Conservation (phyloP, 2,888 invertebrate genomes). For the Timandra comae region DNA sequence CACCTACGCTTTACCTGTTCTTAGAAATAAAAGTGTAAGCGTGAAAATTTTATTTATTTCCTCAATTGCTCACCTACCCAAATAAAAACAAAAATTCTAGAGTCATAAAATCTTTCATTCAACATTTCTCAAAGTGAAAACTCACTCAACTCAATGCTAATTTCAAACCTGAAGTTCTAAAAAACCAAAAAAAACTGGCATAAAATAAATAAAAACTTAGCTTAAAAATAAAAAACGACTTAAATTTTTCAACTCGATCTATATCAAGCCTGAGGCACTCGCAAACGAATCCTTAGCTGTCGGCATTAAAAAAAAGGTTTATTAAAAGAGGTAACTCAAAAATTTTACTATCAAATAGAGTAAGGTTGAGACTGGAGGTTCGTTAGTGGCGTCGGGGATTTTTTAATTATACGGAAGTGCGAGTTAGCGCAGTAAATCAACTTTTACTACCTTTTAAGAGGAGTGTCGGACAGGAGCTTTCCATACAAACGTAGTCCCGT, state of each 20-base stretch:
- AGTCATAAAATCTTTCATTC: too few relatives aligned
- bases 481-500: too few relatives aligned
- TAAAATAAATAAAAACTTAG: too few relatives aligned
- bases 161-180: too few relatives aligned
- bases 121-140: too few relatives aligned
- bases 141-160: too few relatives aligned
- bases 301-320: slow-evolving; percentile 23
- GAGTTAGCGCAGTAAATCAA: slow-evolving; percentile 26
- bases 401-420: slow-evolving; percentile 55
- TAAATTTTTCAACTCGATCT: slow-evolving; percentile 14
- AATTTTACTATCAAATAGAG: slow-evolving; percentile 36
- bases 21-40: too few relatives aligned
- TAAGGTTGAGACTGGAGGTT: slow-evolving; percentile 37
- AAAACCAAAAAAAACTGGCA: too few relatives aligned
- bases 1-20: too few relatives aligned
- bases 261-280: slow-evolving; percentile 17
- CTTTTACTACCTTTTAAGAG: slow-evolving; percentile 2
- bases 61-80: slow-evolving; percentile 8
- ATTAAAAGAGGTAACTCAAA: slow-evolving; percentile 24
- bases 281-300: slow-evolving; percentile 20
- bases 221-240: slow-evolving; percentile 2
- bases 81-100: too few relatives aligned
- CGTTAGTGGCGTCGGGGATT: slow-evolving; percentile 47
- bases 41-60: slow-evolving; percentile 6
- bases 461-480: too few relatives aligned